These are phyloP conservation scores for Limnephilus lunatus DNA, from an alignment of 2,888 invertebrate species.

Conservation along the genomic window DNA sequence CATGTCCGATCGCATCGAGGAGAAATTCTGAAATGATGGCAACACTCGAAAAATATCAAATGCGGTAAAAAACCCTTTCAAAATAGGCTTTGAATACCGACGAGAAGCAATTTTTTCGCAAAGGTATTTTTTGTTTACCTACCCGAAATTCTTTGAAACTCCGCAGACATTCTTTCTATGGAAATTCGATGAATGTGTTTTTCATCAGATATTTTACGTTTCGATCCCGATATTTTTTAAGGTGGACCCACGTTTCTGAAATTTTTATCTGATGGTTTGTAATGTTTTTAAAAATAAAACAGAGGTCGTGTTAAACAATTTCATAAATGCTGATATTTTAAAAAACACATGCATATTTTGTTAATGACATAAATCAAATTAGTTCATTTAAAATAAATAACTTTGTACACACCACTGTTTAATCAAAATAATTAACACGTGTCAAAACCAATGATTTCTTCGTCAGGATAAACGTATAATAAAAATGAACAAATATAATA, in stretches of 20 bases:
- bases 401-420: too few species aligned
- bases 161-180: slow-evolving; percentile 21
- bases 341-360: too few species aligned
- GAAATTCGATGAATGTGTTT: slow-evolving; percentile 32
- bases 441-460: too few species aligned
- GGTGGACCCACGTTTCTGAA: slow-evolving; percentile 15
- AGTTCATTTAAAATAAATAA: too few species aligned
- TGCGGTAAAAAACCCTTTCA: slow-evolving; percentile 35
- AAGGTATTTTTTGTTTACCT: slow-evolving; percentile 33
- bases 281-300: background rate
- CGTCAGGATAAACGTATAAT: too few species aligned
- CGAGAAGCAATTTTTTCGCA: background rate
- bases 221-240: slow-evolving; percentile 27
- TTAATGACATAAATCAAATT: too few species aligned
- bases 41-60: slow-evolving; percentile 48
- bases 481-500: too few species aligned
- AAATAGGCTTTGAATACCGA: slow-evolving; percentile 33
- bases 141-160: slow-evolving; percentile 21
- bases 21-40: slow-evolving; percentile 31
- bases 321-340: background rate
- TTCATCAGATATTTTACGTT: slow-evolving; percentile 16
- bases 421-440: too few species aligned
- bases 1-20: slow-evolving; percentile 43
- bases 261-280: background rate
- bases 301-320: background rate